Evolutionary conservation across 2,797 vertebrate species (phyloP).

Genomic region (Ciconia nigra): DNA sequence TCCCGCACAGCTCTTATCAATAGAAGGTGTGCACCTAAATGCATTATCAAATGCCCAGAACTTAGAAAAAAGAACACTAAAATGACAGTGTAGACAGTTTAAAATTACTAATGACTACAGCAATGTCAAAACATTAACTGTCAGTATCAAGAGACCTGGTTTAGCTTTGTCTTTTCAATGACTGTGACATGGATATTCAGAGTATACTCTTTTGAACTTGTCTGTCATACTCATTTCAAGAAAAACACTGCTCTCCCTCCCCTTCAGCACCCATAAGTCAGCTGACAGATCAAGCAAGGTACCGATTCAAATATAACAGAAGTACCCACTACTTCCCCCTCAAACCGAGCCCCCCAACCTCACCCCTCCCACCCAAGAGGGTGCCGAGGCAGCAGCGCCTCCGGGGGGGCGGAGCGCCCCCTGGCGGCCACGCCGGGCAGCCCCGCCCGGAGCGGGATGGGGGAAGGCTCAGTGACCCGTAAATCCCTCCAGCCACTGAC

Average conservation of each 20-base stretch:
- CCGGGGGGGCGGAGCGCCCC: not conserved
- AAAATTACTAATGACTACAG: not conserved
- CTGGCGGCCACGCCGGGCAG: not conserved
- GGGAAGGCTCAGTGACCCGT: not conserved
- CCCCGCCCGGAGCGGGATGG: rapidly evolving
- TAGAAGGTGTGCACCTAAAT: not conserved
- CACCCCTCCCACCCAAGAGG: rapidly evolving
- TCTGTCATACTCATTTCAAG: rapidly evolving
- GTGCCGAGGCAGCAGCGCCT: too few relatives aligned
- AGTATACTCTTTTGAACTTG: rapidly evolving
- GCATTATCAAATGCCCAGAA: not conserved
- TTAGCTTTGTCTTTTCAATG: not conserved
- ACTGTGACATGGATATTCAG: rapidly evolving
- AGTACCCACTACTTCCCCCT: not conserved
- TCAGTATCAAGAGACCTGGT: not conserved
- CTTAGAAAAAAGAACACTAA: not conserved
- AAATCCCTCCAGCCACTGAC: too few relatives aligned
- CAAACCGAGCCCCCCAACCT: not conserved
- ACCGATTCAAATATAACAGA: rapidly evolving
- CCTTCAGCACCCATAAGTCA: rapidly evolving
- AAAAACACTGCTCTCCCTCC: not conserved
- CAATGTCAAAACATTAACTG: not conserved
- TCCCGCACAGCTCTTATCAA: not conserved
- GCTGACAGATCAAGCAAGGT: rapidly evolving
- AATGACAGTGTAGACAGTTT: not conserved